These are phyloP conservation scores for Malacoraja senta DNA, from an alignment of 2,797 vertebrate genomes.

Conservation along the genomic window DNA sequence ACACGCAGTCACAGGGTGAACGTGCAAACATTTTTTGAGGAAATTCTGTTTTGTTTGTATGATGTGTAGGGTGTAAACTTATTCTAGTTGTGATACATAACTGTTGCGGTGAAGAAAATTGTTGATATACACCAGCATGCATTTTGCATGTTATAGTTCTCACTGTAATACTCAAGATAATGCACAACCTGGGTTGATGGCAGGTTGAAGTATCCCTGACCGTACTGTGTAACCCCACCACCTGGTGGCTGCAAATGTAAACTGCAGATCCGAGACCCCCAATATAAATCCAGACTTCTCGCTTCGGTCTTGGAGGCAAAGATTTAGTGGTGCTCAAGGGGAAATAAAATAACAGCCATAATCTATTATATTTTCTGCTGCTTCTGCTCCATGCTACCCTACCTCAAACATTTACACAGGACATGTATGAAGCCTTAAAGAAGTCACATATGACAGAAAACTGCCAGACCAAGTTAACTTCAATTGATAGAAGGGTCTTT, in stretches of 20 bases:
- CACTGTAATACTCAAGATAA: background rate
- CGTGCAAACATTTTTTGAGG: no score
- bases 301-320: background rate
- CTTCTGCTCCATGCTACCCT: background rate
- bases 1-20: no score
- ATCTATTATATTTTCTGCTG: background rate
- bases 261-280: background rate
- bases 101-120: background rate
- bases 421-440: background rate
- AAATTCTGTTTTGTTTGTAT: no score
- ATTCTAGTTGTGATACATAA: background rate
- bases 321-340: background rate
- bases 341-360: background rate
- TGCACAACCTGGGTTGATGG: background rate
- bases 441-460: background rate
- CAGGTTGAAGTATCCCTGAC: background rate
- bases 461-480: background rate
- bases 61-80: background rate
- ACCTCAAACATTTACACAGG: background rate
- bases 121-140: no score
- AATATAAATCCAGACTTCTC: background rate
- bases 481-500: background rate
- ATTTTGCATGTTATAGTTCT: background rate
- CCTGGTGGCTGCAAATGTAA: background rate
- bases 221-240: constrained; percentile 22